Evolutionary conservation across 2,888 invertebrate species (phyloP), one percentile per base, ranked within the genome.

Genomic region (Leptopilina syphax): DNA sequence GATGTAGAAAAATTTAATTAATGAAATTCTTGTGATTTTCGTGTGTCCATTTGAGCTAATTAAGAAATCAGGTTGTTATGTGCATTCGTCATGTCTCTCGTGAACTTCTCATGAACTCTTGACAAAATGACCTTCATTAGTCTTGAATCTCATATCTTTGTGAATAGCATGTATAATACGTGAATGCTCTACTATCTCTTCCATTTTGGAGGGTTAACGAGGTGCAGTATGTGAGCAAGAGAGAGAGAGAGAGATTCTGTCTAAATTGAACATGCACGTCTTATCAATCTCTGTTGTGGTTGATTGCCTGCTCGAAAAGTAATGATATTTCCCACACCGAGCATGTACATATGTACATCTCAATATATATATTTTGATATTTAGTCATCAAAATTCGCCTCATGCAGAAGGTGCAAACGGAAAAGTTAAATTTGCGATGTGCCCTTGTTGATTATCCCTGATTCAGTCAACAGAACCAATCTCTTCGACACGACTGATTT

Each of bases 201-300:
- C 13, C 7, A 9, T 44, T 18, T 67, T 44, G 44, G 9, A 5
- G 24, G 54, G 50, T 50, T 63, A 50, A 68, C 27, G n/a, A 50
- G 50, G 24, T 70, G 50, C 27, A 27, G 24, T 70, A 13, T 13
- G 13, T 70, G 54, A 54, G 3, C 13, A 13, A 18, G 18, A 18
- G 18, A 18, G 18, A 18, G 18, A 3, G 34, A 44, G 44, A 44
- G 44, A 70, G 54, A 70, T 54, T 70, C 13, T 27, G 70, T 12
- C 50, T 70, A 50, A 70, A 70, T 70, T 54, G 54, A 9, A 54
- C 27, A 70, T 27, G 70, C n/a, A 9, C 70, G 27, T 70, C 54
- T 70, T 70, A 70, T 70, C 70, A 70, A 70, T 70, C 27, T 54
- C 24, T n/a, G 27, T 70, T 54, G 73, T n/a, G 57, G 57, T 57